Evolutionary conservation across 2,888 invertebrate genomes (phyloP).

Genomic region (Agrochola lota): DNA sequence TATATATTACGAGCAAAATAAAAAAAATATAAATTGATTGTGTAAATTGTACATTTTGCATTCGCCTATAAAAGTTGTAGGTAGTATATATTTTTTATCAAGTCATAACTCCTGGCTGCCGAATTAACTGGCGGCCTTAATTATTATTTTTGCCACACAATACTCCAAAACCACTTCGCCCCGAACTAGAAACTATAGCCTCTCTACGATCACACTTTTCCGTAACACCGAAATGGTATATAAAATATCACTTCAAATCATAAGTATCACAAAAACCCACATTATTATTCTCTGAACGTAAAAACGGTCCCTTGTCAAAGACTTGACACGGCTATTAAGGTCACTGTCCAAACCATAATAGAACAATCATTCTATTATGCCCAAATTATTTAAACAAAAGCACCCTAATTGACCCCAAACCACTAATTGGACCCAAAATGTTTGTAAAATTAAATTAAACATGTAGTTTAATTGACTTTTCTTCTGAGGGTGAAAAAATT

Average conservation of each 20-base stretch:
- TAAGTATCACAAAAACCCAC: constrained; percentile 28
- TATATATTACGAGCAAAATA: no score
- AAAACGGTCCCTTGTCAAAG: constrained; percentile 41
- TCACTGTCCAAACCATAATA: constrained; percentile 48
- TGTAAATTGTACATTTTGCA: no score
- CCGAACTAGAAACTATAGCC: neutral
- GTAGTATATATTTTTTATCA: no score
- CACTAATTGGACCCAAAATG: constrained; percentile 61
- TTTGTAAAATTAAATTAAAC: constrained; percentile 71
- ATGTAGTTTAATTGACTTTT: constrained; percentile 73
- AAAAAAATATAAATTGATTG: no score
- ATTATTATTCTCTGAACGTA: constrained; percentile 43
- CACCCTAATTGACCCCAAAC: constrained; percentile 54
- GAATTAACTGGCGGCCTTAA: no score
- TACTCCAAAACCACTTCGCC: neutral
- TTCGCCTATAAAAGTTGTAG: no score
- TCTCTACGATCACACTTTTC: neutral
- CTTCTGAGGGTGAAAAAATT: constrained; percentile 71
- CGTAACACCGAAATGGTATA: constrained; percentile 16
- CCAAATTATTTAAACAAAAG: constrained; percentile 66
- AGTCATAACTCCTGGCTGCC: neutral
- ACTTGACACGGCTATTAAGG: constrained; percentile 45
- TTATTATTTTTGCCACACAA: no score
- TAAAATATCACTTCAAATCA: constrained; percentile 32
- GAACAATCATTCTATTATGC: constrained; percentile 60